A percentile compares a stretch with the other conserved stretches of the same genome.
Conservation (phyloP, 53 echinoderm and acorn worm genomes). For the Zoroaster sp. region DNA sequence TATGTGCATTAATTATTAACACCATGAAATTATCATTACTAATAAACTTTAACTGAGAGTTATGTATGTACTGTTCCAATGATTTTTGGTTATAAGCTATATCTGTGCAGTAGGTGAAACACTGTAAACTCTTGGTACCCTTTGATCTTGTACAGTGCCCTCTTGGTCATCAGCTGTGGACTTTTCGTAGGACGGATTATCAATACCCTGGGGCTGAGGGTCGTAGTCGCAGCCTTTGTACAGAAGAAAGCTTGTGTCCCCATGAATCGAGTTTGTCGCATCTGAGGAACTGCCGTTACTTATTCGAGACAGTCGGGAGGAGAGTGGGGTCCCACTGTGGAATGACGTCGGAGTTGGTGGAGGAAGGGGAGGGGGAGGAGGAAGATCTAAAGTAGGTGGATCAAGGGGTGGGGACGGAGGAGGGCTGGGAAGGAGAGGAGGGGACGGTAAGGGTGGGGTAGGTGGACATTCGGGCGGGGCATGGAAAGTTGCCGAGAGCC, state of each 20-base stretch:
- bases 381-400: slow-evolving; percentile 27
- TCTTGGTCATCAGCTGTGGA: not conserved
- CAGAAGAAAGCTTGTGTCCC: slow-evolving; percentile 20
- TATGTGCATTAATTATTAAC: not conserved
- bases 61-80: not conserved
- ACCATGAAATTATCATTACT: not conserved
- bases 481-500: slow-evolving; percentile 41
- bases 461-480: slow-evolving; percentile 56
- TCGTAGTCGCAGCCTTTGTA: slow-evolving; percentile 35
- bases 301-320: not conserved
- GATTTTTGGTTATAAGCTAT: not conserved
- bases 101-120: not conserved
- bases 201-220: slow-evolving; percentile 28
- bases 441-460: slow-evolving; percentile 11
- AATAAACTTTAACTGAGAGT: not conserved
- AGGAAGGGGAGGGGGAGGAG: slow-evolving; percentile 35
- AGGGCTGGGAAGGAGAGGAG: slow-evolving; percentile 26
- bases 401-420: slow-evolving; percentile 35
- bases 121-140: slow-evolving; percentile 22
- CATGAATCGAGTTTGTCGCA: not conserved
- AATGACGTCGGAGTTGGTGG: not conserved
- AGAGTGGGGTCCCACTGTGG: not conserved
- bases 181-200: slow-evolving; percentile 22
- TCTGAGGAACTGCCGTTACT: not conserved
- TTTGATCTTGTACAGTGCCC: not conserved